phyloP scores from a whole-genome alignment of 2,888 invertebrate species.

The Sphecodes monilicornis region DNA sequence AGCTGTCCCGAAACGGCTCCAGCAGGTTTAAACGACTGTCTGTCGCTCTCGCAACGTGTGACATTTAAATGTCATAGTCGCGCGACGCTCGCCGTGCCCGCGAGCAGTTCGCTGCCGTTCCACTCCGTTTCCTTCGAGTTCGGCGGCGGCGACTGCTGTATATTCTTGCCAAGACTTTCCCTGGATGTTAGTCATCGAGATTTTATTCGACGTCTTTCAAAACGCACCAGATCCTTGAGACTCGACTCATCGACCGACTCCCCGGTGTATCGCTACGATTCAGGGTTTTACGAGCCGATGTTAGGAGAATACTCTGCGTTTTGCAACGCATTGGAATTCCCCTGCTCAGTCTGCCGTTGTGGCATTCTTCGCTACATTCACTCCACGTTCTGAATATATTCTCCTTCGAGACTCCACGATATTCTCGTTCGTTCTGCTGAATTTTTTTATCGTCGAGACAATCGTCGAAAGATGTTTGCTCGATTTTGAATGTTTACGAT shows the following conservation, averaged over 20 bases:
- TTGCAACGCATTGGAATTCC: not conserved
- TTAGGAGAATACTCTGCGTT: not conserved
- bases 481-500: not conserved
- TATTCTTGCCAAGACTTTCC: not conserved
- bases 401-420: not conserved
- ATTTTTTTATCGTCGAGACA: not conserved
- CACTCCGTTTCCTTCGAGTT: conserved; percentile 9
- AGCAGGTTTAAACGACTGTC: conserved; percentile 21
- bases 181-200: not conserved
- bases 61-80: conserved; percentile 61
- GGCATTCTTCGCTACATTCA: not conserved
- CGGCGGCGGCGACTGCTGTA: not conserved
- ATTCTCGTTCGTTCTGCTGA: not conserved
- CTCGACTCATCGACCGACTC: not conserved
- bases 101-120: conserved; percentile 7
- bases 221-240: not conserved
- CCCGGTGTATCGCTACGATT: not conserved
- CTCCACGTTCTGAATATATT: not conserved
- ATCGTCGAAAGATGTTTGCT: not conserved
- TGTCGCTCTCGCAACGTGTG: conserved; percentile 28
- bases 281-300: not conserved
- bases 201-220: not conserved
- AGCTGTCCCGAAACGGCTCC: conserved; percentile 12
- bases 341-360: not conserved
- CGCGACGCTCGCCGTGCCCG: conserved; percentile 6